These are phyloP conservation scores for Camponotus pennsylvanicus DNA, from an alignment of 1,140 invertebrate genomes.

Conservation along the genomic window DNA sequence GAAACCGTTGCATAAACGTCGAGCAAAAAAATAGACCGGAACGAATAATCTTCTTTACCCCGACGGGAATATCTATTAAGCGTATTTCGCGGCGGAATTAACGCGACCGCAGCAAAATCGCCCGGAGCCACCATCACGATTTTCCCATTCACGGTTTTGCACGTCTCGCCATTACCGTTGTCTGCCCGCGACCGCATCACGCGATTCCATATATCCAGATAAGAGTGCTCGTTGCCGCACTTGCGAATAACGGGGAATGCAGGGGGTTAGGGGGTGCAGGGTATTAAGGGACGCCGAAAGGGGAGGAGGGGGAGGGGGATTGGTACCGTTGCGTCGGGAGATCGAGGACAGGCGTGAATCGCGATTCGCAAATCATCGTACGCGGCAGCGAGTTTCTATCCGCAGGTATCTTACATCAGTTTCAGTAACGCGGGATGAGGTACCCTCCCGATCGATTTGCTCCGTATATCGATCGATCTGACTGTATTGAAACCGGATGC, in stretches of 20 bases:
- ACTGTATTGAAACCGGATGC: slow-evolving; percentile 41
- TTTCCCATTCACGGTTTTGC: slow-evolving; percentile 58
- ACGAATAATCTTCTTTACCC: slow-evolving; percentile 51
- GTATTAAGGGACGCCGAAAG: slow-evolving; percentile 22
- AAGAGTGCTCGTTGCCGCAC: not conserved
- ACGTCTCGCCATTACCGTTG: slow-evolving; percentile 32
- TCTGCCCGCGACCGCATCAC: slow-evolving; percentile 10
- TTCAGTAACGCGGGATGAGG: slow-evolving; percentile 57
- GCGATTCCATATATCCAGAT: slow-evolving; percentile 18
- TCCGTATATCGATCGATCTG: slow-evolving; percentile 28
- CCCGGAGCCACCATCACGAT: slow-evolving; percentile 52
- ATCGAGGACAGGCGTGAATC: slow-evolving; percentile 64
- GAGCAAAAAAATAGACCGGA: slow-evolving; percentile 39
- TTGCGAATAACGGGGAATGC: slow-evolving; percentile 18
- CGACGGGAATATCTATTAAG: slow-evolving; percentile 62
- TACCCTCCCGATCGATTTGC: slow-evolving; percentile 47
- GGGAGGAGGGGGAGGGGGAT: not conserved
- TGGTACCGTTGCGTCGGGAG: slow-evolving; percentile 38
- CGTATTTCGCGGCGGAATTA: slow-evolving; percentile 47
- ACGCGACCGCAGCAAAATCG: slow-evolving; percentile 40
- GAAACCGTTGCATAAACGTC: slow-evolving; percentile 51
- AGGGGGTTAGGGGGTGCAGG: slow-evolving; percentile 13
- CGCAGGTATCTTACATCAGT: slow-evolving; percentile 58
- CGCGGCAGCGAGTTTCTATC: slow-evolving; percentile 53
- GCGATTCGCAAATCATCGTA: slow-evolving; percentile 57